Conservation (phyloP, 1,140 invertebrate genomes). For the Trissolcus basalis region DNA sequence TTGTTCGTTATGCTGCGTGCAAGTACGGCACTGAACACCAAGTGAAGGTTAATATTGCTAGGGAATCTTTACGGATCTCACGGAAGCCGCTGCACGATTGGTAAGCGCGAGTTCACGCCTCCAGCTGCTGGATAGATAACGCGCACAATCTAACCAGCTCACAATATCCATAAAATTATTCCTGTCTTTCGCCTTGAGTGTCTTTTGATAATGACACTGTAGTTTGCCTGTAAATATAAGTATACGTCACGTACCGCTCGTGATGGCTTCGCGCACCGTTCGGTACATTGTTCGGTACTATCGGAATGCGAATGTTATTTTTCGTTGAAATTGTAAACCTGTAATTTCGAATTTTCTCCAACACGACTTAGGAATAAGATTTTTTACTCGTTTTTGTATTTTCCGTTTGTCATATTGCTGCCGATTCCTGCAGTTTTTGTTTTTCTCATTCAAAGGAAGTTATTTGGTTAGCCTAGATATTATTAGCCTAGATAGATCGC, state of each 20-base stretch:
- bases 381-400: no score
- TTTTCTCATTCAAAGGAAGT: no score
- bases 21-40: conserved; percentile 17
- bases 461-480: no score
- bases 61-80: conserved; percentile 51
- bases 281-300: no score
- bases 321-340: no score
- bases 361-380: no score
- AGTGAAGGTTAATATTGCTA: conserved; percentile 42
- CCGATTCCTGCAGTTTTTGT: no score
- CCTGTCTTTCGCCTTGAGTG: neutral
- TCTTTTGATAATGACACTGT: conserved; percentile 10
- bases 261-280: neutral
- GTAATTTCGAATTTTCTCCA: no score
- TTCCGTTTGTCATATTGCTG: no score
- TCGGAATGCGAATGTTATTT: no score
- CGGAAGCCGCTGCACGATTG: conserved; percentile 52
- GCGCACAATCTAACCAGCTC: conserved; percentile 25
- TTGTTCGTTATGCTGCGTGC: conserved; percentile 42
- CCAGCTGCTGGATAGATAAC: conserved; percentile 36
- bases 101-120: conserved; percentile 54
- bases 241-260: neutral
- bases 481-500: no score
- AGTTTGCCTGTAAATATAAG: neutral
- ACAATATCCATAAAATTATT: conserved; percentile 36